A percentile compares a stretch with the other conserved stretches of the same genome.
These are phyloP conservation scores for Standfussiana lucernea DNA, from an alignment of 2,888 invertebrate genomes.

Conservation along the genomic window DNA sequence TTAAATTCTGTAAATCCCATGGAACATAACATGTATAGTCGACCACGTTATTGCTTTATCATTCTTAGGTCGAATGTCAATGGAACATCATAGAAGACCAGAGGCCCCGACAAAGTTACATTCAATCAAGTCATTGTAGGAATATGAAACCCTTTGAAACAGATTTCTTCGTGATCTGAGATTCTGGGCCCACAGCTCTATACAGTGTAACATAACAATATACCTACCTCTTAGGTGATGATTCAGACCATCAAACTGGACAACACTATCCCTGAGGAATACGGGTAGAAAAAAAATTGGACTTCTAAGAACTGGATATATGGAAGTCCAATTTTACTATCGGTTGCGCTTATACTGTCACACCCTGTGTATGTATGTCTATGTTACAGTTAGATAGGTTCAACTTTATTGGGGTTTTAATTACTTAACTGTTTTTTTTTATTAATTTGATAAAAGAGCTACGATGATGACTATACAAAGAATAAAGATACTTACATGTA, in stretches of 20 bases:
- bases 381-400: neutral
- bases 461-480: neutral
- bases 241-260: no score
- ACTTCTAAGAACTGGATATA: no score
- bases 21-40: neutral
- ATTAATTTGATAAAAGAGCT: neutral
- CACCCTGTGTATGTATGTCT: no score
- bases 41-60: neutral
- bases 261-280: no score
- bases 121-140: neutral
- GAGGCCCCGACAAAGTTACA: neutral
- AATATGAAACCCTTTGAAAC: neutral
- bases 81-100: neutral
- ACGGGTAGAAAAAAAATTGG: no score
- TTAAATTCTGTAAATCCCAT: neutral
- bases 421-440: neutral
- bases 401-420: neutral
- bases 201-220: neutral
- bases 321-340: neutral
- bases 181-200: neutral
- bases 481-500: neutral
- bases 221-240: no score
- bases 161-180: neutral
- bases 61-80: neutral
- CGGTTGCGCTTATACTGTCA: no score